These are phyloP conservation scores for Penaeus monodon DNA, from an alignment of 2,888 invertebrate species.

Conservation along the genomic window DNA sequence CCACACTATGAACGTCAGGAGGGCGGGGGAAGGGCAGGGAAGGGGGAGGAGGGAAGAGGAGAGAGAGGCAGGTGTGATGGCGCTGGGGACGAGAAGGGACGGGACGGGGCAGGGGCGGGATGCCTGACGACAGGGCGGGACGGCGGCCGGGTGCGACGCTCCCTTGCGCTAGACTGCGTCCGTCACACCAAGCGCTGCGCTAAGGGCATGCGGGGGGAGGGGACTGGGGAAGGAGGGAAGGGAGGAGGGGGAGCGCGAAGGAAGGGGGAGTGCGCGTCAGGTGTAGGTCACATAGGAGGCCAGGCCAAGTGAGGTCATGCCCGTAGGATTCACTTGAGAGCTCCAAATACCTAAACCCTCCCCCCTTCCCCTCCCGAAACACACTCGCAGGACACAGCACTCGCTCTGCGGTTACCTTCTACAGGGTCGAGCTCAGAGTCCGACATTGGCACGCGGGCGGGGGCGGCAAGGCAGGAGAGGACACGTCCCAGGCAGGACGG, in stretches of 20 bases:
- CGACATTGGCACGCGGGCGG: too few relatives aligned
- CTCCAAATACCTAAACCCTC: too few relatives aligned
- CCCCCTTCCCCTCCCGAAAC: too few relatives aligned
- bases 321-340: too few relatives aligned
- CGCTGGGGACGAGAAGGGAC: neutral
- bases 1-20: neutral
- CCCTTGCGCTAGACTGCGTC: slow-evolving; percentile 2
- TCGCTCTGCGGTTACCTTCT: too few relatives aligned
- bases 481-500: too few relatives aligned
- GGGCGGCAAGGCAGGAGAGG: too few relatives aligned
- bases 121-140: neutral
- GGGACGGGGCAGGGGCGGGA: neutral
- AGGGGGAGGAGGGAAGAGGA: neutral
- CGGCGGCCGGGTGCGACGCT: slow-evolving; percentile 13
- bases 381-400: too few relatives aligned
- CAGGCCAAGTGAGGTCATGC: too few relatives aligned
- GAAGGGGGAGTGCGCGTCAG: neutral
- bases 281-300: too few relatives aligned
- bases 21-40: neutral
- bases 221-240: neutral
- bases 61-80: neutral
- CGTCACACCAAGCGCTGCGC: neutral
- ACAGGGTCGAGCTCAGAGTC: too few relatives aligned
- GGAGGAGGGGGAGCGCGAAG: slow-evolving; percentile 7
- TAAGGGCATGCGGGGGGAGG: neutral